These are phyloP conservation scores for Drosophila prolongata DNA, from an alignment of 2,888 invertebrate species.

Conservation along the genomic window DNA sequence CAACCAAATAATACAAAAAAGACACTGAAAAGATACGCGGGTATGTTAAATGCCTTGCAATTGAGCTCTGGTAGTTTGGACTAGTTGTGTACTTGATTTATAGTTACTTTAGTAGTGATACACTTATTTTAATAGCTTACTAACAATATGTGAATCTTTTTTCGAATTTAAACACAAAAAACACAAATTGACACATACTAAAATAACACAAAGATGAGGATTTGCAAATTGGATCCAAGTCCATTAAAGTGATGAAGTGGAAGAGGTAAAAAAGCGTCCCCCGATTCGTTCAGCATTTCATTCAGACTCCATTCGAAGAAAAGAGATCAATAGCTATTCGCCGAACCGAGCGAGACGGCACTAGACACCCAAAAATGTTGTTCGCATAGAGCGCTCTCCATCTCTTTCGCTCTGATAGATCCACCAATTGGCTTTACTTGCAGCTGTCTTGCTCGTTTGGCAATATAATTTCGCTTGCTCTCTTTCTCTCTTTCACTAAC, in stretches of 20 bases:
- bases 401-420: slow-evolving; percentile 7
- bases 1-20: slow-evolving; percentile 20
- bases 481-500: slow-evolving; percentile 18
- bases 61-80: slow-evolving; percentile 29
- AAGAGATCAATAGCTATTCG: slow-evolving; percentile 14
- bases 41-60: slow-evolving; percentile 56
- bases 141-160: slow-evolving; percentile 66
- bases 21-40: slow-evolving; percentile 40
- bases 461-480: neutral
- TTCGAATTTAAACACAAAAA: slow-evolving; percentile 39
- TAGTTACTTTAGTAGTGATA: slow-evolving; percentile 32
- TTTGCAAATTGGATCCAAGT: slow-evolving; percentile 81
- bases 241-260: slow-evolving; percentile 81
- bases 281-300: slow-evolving; percentile 55
- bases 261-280: slow-evolving; percentile 77
- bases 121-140: slow-evolving; percentile 50
- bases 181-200: slow-evolving; percentile 11
- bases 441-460: slow-evolving; percentile 28
- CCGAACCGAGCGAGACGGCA: slow-evolving; percentile 33
- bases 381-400: neutral
- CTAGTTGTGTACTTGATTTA: slow-evolving; percentile 17
- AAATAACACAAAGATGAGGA: slow-evolving; percentile 74
- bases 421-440: neutral
- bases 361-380: slow-evolving; percentile 5
- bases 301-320: slow-evolving; percentile 24